phyloP scores from a whole-genome alignment of 1,140 invertebrate species.

The Caligus rogercresseyi region DNA sequence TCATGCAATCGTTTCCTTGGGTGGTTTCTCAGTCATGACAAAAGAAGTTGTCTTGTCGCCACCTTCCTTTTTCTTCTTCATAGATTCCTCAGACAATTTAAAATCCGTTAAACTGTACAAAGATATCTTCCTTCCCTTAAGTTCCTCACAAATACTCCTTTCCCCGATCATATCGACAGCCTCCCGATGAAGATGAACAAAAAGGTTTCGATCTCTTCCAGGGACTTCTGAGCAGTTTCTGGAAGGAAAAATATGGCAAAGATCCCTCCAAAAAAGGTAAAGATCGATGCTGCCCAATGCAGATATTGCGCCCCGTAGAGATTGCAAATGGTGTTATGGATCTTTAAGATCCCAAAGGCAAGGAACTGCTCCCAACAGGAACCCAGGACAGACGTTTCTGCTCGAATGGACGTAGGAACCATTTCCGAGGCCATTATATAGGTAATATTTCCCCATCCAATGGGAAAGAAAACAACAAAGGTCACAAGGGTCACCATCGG shows the following conservation, averaged over 20 bases:
- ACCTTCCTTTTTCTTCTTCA: background rate
- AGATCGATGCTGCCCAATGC: background rate
- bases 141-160: background rate
- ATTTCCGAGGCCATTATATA: background rate
- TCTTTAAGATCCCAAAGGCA: background rate
- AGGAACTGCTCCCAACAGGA: conserved; percentile 1
- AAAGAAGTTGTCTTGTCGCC: background rate
- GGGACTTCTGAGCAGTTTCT: background rate
- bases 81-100: background rate
- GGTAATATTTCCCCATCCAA: background rate
- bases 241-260: background rate
- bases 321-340: background rate
- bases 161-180: conserved; percentile 1
- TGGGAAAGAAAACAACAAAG: background rate
- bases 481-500: background rate
- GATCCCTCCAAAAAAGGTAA: background rate
- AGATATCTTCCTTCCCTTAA: background rate
- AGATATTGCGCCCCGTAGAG: background rate
- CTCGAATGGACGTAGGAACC: background rate
- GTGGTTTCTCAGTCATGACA: background rate
- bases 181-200: background rate
- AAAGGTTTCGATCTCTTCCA: conserved; percentile 4
- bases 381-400: background rate
- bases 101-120: background rate
- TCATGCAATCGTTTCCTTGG: too few species aligned